A percentile compares a stretch with the other conserved stretches of the same genome.
These are phyloP conservation scores for Chymomyza procnemis DNA, from an alignment of 2,888 invertebrate species.

Conservation along the genomic window DNA sequence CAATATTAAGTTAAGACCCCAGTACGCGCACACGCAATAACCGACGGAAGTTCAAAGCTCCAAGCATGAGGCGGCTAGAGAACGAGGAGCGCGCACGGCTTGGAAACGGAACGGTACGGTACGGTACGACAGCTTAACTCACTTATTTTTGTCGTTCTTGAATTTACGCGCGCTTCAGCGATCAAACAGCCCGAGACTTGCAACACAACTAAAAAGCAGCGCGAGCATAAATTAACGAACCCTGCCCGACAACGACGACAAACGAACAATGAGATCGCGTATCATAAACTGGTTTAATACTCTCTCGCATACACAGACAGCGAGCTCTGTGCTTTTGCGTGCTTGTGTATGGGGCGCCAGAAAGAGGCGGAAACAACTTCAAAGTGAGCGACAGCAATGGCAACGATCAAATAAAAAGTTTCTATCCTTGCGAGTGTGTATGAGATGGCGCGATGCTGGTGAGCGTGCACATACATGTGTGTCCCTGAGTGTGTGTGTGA, in stretches of 20 bases:
- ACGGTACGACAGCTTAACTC: slow-evolving; percentile 4
- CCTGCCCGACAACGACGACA: slow-evolving; percentile 37
- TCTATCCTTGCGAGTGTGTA: background rate
- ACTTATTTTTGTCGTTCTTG: slow-evolving; percentile 38
- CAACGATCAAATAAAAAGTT: slow-evolving; percentile 73
- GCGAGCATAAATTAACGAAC: slow-evolving; percentile 76
- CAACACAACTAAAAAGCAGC: slow-evolving; percentile 74
- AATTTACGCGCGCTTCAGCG: slow-evolving; percentile 68
- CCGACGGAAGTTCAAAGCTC: slow-evolving; percentile 63
- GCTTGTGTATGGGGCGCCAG: slow-evolving; percentile 63
- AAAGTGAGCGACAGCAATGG: slow-evolving; percentile 56
- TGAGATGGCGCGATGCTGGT: slow-evolving; percentile 13
- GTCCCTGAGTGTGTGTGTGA: background rate
- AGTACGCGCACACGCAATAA: slow-evolving; percentile 24
- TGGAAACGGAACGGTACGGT: background rate
- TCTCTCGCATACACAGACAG: slow-evolving; percentile 26
- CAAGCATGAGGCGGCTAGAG: slow-evolving; percentile 4
- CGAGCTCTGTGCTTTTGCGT: slow-evolving; percentile 24
- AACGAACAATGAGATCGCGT: slow-evolving; percentile 62
- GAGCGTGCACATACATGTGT: slow-evolving; percentile 6
- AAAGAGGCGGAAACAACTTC: slow-evolving; percentile 4
- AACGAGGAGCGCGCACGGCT: background rate
- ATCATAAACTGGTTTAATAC: slow-evolving; percentile 67
- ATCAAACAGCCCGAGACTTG: slow-evolving; percentile 76
- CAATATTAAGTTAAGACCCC: background rate